phyloP scores from a whole-genome alignment of 2,797 vertebrate genomes.

The Gymnothorax javanicus region DNA sequence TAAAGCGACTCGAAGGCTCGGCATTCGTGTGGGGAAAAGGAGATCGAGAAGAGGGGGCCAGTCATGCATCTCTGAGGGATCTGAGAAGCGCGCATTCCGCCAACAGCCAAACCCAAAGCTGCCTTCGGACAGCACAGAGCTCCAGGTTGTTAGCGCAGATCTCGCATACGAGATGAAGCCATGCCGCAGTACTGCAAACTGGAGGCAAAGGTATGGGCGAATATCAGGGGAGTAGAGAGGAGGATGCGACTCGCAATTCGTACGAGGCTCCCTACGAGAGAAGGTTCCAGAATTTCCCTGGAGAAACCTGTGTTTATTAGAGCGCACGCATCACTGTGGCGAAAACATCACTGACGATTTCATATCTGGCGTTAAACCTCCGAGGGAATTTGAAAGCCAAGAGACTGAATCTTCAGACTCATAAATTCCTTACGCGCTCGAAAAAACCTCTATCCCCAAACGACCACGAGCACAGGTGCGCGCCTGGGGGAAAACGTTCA shows the following conservation, averaged over 20 bases:
- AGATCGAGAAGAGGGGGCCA: neutral
- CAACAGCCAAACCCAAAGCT: neutral
- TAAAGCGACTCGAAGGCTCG: neutral
- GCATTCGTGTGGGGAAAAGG: neutral
- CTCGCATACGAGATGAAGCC: neutral
- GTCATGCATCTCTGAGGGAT: neutral
- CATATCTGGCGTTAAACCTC: neutral
- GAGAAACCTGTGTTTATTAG: conserved; percentile 5
- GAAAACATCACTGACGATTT: neutral
- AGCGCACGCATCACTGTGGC: neutral
- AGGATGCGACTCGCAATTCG: neutral
- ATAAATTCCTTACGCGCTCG: neutral
- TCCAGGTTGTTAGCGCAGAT: neutral
- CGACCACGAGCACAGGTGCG: neutral
- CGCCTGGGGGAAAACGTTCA: neutral
- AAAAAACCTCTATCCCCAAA: neutral
- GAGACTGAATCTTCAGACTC: neutral
- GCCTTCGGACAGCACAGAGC: neutral
- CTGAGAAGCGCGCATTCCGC: neutral
- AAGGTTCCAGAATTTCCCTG: neutral
- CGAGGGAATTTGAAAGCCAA: neutral
- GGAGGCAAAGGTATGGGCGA: no score
- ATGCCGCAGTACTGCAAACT: neutral
- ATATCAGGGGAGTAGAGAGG: no score
- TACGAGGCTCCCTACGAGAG: neutral